phyloP scores from a whole-genome alignment of 2,888 invertebrate genomes.

The Thecocarcelia acutangulata region DNA sequence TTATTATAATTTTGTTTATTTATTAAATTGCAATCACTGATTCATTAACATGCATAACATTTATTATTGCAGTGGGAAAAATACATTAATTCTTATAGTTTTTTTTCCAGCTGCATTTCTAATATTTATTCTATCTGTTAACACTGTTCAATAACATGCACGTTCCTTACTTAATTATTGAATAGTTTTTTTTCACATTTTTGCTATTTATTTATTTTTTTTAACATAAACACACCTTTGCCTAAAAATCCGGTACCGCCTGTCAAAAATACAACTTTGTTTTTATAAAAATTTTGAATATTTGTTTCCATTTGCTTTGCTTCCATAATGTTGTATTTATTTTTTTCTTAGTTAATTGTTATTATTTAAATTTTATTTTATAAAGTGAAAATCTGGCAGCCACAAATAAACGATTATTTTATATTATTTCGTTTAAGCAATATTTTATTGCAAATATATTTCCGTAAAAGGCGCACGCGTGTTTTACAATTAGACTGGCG shows the following conservation, averaged over 20 bases:
- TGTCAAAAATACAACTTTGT: constrained; percentile 64
- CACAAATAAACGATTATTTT: neutral
- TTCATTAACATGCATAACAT: neutral
- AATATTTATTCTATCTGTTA: constrained; percentile 1
- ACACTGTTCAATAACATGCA: neutral
- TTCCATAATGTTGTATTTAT: constrained; percentile 35
- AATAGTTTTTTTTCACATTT: constrained; percentile 20
- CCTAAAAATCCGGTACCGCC: constrained; percentile 80
- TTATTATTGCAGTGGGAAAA: neutral
- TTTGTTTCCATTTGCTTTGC: constrained; percentile 56
- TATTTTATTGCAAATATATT: constrained; percentile 11
- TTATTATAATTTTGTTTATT: constrained; percentile 18
- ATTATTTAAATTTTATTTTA: neutral
- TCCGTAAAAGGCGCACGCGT: constrained; percentile 56
- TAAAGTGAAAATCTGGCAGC: constrained; percentile 11
- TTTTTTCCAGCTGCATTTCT: neutral
- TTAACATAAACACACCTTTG: constrained; percentile 77
- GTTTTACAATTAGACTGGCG: constrained; percentile 32
- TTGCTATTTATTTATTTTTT: neutral
- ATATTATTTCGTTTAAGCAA: neutral
- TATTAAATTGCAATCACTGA: constrained; percentile 6
- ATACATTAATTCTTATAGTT: constrained; percentile 9
- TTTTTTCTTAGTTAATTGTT: neutral
- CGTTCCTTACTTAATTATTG: constrained; percentile 15
- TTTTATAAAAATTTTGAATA: constrained; percentile 67